phyloP scores from a whole-genome alignment of 2,797 vertebrate genomes.

The Craterocephalus amniculus region DNA sequence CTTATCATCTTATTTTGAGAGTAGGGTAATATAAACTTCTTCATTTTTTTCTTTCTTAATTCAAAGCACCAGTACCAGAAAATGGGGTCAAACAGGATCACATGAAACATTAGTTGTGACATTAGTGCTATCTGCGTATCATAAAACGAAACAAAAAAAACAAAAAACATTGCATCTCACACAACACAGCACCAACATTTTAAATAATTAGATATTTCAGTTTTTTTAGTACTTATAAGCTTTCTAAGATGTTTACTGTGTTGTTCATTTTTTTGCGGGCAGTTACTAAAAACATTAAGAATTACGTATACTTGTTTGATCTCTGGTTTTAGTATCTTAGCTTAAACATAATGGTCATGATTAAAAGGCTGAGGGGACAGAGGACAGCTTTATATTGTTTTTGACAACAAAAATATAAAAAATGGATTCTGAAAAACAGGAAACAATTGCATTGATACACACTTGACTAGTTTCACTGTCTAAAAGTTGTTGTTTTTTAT shows the following conservation, averaged over 20 bases:
- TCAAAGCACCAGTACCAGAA: slow-evolving; percentile 5
- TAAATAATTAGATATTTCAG: background rate
- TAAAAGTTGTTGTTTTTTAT: background rate
- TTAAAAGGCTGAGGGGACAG: too few species aligned
- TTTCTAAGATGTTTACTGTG: background rate
- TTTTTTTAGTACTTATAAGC: background rate
- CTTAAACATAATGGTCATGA: background rate
- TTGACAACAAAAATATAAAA: slow-evolving; percentile 1
- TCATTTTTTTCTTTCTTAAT: slow-evolving; percentile 13
- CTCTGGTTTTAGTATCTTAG: background rate
- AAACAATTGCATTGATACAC: background rate
- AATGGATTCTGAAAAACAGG: background rate
- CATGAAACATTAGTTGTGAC: background rate
- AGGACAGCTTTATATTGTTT: background rate
- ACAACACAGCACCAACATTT: background rate
- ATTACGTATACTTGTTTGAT: background rate
- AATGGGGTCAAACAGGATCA: slow-evolving; percentile 24
- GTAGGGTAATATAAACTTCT: slow-evolving; percentile 5
- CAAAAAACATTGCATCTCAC: background rate
- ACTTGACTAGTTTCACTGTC: background rate
- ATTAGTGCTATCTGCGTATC: background rate
- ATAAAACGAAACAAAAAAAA: slow-evolving; percentile 1
- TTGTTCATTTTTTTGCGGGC: background rate
- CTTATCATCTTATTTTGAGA: slow-evolving; percentile 22
- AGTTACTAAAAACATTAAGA: background rate